phyloP scores from a whole-genome alignment of 2,797 vertebrate genomes.

The Spea hammondii region DNA sequence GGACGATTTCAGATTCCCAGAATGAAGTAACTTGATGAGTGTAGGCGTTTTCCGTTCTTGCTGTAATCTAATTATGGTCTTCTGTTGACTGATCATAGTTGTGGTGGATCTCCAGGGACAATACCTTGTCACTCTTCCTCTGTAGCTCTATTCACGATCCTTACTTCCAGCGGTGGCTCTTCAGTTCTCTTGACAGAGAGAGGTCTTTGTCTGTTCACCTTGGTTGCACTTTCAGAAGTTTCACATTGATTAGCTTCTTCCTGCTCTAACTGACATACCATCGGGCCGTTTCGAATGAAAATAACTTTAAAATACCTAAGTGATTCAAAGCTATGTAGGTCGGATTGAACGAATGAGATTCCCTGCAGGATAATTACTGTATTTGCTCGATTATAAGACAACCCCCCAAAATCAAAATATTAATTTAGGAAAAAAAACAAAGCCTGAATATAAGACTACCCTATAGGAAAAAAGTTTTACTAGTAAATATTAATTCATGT shows the following conservation, averaged over 20 bases:
- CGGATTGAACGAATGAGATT: not conserved
- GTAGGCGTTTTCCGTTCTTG: not conserved
- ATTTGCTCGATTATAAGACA: too few species aligned
- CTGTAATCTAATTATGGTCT: not conserved
- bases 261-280: not conserved
- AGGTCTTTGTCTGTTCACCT: slow-evolving; percentile 25
- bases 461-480: too few species aligned
- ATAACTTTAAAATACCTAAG: not conserved
- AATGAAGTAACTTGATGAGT: too few species aligned
- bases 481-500: too few species aligned
- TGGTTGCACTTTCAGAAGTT: slow-evolving; percentile 10
- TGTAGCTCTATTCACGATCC: slow-evolving; percentile 13
- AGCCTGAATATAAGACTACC: too few species aligned
- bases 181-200: not conserved
- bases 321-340: not conserved
- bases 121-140: not conserved
- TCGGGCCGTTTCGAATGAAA: not conserved
- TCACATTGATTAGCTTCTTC: not conserved
- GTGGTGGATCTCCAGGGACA: slow-evolving; percentile 7
- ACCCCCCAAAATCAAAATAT: too few species aligned
- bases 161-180: slow-evolving; percentile 3
- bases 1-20: too few species aligned
- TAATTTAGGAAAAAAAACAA: too few species aligned
- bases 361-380: not conserved
- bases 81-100: slow-evolving; percentile 1